These are phyloP conservation scores for Mimachlamys varia DNA, from an alignment of 2,888 invertebrate genomes.

Conservation along the genomic window DNA sequence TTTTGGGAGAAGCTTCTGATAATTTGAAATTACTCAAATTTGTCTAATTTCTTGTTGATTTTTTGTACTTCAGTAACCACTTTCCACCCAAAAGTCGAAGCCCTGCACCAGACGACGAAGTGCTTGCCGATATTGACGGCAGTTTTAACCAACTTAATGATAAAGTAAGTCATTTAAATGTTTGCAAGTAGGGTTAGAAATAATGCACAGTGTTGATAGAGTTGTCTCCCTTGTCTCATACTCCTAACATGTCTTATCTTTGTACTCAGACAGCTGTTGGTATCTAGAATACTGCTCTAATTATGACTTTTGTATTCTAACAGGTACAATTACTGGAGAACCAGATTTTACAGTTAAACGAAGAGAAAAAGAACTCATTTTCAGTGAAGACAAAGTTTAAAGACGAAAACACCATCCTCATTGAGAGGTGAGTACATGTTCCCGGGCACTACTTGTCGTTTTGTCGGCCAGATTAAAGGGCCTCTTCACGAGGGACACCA, in stretches of 20 bases:
- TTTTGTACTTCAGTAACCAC: conserved; percentile 41
- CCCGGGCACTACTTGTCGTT: too few species aligned
- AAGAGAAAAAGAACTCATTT: conserved; percentile 91
- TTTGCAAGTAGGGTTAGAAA: not conserved
- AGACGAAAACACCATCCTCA: conserved; percentile 95
- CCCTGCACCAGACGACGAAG: conserved; percentile 86
- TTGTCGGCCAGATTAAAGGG: too few species aligned
- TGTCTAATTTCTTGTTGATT: too few species aligned
- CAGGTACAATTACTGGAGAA: conserved; percentile 96
- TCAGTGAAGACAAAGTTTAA: conserved; percentile 94
- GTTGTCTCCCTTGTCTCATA: not conserved
- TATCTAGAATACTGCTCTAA: too few species aligned
- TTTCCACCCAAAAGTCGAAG: conserved; percentile 56
- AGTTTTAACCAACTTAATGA: conserved; percentile 87
- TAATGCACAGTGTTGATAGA: not conserved
- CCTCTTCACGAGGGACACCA: too few species aligned
- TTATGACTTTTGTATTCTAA: conserved; percentile 71
- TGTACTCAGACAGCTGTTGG: too few species aligned
- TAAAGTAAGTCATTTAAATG: conserved; percentile 85
- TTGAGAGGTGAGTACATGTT: conserved; percentile 83
- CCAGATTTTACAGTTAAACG: conserved; percentile 94
- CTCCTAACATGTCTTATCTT: too few species aligned
- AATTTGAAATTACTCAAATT: too few species aligned
- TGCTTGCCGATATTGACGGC: conserved; percentile 90
- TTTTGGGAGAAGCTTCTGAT: too few species aligned